phyloP scores from a whole-genome alignment of 2,888 invertebrate species.

The Nipponacmea schrenckii region DNA sequence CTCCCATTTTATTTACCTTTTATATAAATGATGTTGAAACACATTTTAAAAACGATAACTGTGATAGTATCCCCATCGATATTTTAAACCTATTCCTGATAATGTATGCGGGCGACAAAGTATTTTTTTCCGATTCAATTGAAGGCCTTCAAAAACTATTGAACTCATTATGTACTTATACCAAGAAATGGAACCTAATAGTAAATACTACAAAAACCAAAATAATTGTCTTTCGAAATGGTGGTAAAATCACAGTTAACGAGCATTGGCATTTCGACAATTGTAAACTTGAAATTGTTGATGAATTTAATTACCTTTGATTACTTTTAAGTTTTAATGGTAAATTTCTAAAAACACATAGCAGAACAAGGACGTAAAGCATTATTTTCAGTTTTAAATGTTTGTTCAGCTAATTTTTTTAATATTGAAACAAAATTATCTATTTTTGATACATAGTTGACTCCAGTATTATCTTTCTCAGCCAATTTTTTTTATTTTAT shows the following conservation, averaged over 20 bases:
- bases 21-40: background rate
- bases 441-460: slow-evolving; percentile 20
- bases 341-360: slow-evolving; percentile 18
- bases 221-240: too few species aligned
- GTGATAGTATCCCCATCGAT: background rate
- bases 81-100: background rate
- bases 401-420: slow-evolving; percentile 1
- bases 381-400: background rate
- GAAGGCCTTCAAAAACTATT: background rate
- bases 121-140: background rate
- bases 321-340: slow-evolving; percentile 18
- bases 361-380: slow-evolving; percentile 17
- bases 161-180: background rate
- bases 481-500: too few species aligned
- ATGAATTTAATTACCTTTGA: slow-evolving; percentile 14
- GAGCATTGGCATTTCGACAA: too few species aligned
- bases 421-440: slow-evolving; percentile 8
- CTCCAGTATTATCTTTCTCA: too few species aligned
- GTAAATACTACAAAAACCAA: too few species aligned
- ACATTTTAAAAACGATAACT: background rate
- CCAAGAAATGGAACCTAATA: too few species aligned
- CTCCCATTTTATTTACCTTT: background rate
- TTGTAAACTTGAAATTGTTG: too few species aligned
- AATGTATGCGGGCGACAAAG: background rate
- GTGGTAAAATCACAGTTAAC: too few species aligned